Evolutionary conservation across 2,113 vertebrate species (phyloP), one percentile per base, ranked within the genome.

Genomic region (Trichechus manatus): DNA sequence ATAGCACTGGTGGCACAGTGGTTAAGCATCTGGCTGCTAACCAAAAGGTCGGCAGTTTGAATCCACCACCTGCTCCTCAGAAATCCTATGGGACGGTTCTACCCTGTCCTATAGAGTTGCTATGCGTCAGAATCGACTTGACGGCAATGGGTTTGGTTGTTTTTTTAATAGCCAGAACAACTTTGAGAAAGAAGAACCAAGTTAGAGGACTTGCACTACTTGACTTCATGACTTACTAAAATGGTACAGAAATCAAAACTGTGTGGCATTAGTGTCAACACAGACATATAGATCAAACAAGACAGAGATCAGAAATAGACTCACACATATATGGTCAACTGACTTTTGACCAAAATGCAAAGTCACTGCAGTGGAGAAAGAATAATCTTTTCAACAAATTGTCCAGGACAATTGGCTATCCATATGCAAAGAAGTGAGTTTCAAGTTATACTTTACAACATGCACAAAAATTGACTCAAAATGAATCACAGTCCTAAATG

Each of bases 211-310:
- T 64, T 56, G 15, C 2, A 56, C 68, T 56, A 75, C 68, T 42
- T 66, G 29, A 89, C 20, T 75, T 89, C 15, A 11, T 75, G 10
- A 87, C 20, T 80, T 80, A 87, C 0, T 87, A 91, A 95, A 87
- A 87, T 56, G n/a, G 14, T 74, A 91, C 15, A 53, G 36, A 80
- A 87, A 95, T 82, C 15, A 78, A 66, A 94, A 72, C 6, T 79
- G 42, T 15, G 1, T 53, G 7, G n/a, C 72, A 94, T 79, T 84
- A 77, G 25, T 47, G 72, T 61, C 13, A 94, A 53, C 42, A 79
- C 5, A 75, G 7, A 72, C 19, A 36, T 70, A 88, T 5, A 61
- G 79, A 93, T 53, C n/a, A 92, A 81, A 85, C 1, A 87, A 56
- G 87, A 72, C 63, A 53, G 44, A 77, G 22, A 72, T 78, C 78